These are phyloP conservation scores for Gallinago nigripennis DNA, from an alignment of 2,797 vertebrate species.

Conservation along the genomic window DNA sequence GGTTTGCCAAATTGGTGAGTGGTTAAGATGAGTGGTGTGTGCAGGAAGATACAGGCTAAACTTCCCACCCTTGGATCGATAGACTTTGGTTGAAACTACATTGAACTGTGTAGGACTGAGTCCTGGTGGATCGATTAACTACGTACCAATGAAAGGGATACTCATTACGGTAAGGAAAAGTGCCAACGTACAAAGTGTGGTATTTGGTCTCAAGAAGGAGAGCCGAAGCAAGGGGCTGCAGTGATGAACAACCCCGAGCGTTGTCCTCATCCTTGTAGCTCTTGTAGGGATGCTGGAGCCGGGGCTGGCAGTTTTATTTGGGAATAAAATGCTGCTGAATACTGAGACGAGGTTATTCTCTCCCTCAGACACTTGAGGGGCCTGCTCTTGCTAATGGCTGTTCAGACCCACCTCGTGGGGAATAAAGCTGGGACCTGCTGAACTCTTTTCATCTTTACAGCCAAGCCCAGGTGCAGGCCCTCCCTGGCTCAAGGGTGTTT, in stretches of 20 bases:
- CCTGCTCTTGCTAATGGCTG: conserved; percentile 20
- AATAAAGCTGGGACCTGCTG: conserved; percentile 52
- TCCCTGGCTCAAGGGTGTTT: conserved; percentile 38
- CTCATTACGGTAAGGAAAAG: neutral
- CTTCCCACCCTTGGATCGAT: rapidly evolving
- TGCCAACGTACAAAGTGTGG: neutral
- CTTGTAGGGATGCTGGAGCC: neutral
- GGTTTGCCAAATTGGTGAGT: neutral
- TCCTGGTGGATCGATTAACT: neutral
- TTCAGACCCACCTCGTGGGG: conserved; percentile 24
- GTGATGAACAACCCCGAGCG: neutral
- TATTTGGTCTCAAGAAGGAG: neutral
- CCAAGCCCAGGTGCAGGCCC: conserved; percentile 49
- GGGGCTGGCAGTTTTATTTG: neutral
- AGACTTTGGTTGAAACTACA: neutral
- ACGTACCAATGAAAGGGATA: neutral
- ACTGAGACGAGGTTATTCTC: neutral
- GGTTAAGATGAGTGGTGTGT: rapidly evolving
- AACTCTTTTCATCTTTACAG: conserved; percentile 57
- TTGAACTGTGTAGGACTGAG: neutral
- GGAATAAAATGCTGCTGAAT: conserved; percentile 38
- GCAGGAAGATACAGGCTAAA: neutral
- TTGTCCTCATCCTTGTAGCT: neutral
- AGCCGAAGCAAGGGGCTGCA: neutral
- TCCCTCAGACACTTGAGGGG: conserved; percentile 37